Conservation (phyloP, 2,888 invertebrate genomes). For the Lagria hirta region DNA sequence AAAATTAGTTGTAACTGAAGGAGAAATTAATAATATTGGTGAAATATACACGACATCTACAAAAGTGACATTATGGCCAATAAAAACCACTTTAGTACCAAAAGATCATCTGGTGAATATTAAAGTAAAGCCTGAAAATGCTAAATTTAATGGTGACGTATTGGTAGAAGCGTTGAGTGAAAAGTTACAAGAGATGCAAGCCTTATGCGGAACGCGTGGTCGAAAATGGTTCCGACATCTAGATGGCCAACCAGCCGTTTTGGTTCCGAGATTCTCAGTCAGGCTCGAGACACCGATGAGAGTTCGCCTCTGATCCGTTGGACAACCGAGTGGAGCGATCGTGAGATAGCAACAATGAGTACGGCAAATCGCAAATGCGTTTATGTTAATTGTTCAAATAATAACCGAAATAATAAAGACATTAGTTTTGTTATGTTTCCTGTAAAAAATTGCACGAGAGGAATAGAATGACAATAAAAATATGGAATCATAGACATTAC, state of each 20-base stretch:
- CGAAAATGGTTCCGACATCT: constrained; percentile 2
- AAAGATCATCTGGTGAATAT: too few species aligned
- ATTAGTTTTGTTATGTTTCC: constrained; percentile 18
- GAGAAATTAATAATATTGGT: too few species aligned
- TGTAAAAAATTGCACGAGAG: constrained; percentile 2
- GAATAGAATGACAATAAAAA: constrained; percentile 6
- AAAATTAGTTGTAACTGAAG: too few species aligned
- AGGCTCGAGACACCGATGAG: neutral
- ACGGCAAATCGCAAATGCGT: constrained; percentile 3
- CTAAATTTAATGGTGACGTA: too few species aligned
- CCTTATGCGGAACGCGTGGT: neutral
- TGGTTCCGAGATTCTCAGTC: constrained; percentile 1
- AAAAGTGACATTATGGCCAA: too few species aligned
- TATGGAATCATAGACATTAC: constrained; percentile 12
- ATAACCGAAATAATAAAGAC: constrained; percentile 1
- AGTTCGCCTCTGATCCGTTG: neutral
- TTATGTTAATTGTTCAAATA: constrained; percentile 4
- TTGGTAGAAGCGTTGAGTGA: constrained; percentile 2
- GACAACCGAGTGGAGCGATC: neutral
- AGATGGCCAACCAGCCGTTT: neutral
- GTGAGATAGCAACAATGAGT: neutral
- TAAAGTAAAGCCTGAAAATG: too few species aligned
- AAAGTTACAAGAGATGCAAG: constrained; percentile 2
- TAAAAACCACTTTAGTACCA: too few species aligned
- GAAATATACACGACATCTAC: too few species aligned